Evolutionary conservation across 2,113 vertebrate species (phyloP).

Genomic region (Chionis minor): DNA sequence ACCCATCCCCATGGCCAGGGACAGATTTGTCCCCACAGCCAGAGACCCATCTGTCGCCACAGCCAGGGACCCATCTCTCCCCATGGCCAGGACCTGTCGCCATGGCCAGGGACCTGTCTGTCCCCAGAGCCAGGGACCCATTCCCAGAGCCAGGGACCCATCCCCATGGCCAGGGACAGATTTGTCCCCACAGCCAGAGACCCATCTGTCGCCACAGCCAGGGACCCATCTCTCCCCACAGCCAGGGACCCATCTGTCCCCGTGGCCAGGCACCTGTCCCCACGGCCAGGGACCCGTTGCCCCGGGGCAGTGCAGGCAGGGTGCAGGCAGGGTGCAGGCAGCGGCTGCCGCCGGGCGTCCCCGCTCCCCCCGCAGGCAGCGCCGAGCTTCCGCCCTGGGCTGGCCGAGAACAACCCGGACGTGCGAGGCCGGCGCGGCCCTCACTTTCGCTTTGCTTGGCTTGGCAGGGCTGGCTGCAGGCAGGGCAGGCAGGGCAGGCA

Average conservation of each 20-base stretch:
- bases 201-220: not conserved
- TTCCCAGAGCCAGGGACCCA: not conserved
- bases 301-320: not conserved
- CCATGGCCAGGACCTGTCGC: too few relatives aligned
- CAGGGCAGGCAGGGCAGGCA: not conserved
- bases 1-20: not conserved
- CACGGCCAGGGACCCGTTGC: too few relatives aligned
- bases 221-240: not conserved
- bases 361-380: not conserved
- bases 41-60: too few relatives aligned
- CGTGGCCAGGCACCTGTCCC: not conserved
- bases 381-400: not conserved
- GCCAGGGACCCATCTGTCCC: not conserved
- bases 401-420: not conserved
- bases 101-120: too few relatives aligned
- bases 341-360: fast-evolving
- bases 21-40: not conserved
- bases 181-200: not conserved
- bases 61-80: too few relatives aligned
- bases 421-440: not conserved
- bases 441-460: not conserved
- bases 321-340: not conserved
- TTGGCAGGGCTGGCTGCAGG: not conserved
- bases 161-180: not conserved
- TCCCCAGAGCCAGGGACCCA: not conserved